Evolutionary conservation across 2,888 invertebrate species (phyloP).

Genomic region (Harpalus rufipes): DNA sequence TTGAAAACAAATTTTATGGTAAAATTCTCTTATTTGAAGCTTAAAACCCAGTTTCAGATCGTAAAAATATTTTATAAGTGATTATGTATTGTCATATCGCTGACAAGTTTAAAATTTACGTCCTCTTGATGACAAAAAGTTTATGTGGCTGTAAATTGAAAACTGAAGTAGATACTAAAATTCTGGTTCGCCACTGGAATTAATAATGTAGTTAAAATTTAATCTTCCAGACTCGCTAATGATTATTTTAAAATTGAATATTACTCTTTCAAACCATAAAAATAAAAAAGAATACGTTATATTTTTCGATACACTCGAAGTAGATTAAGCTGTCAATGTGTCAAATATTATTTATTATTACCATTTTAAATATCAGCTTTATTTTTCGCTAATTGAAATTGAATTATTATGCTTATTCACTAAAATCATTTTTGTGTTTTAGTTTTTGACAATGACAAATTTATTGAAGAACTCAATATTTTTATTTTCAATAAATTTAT

Average conservation of each 20-base stretch:
- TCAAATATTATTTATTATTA: background rate
- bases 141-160: slow-evolving; percentile 49
- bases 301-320: background rate
- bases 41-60: slow-evolving; percentile 44
- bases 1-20: slow-evolving; percentile 31
- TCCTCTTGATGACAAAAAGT: slow-evolving; percentile 48
- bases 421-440: slow-evolving; percentile 14
- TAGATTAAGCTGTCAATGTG: slow-evolving; percentile 14
- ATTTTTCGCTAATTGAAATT: slow-evolving; percentile 5
- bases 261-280: slow-evolving; percentile 5
- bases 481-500: no score
- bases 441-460: slow-evolving; percentile 1
- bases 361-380: background rate
- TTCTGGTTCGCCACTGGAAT: slow-evolving; percentile 43
- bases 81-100: slow-evolving; percentile 48
- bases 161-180: slow-evolving; percentile 49
- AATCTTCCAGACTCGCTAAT: slow-evolving; percentile 20
- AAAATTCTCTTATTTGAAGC: slow-evolving; percentile 37
- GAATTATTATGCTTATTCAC: background rate
- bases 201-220: slow-evolving; percentile 47
- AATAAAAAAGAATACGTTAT: background rate
- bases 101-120: slow-evolving; percentile 47
- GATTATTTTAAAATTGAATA: slow-evolving; percentile 48
- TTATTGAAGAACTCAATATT: no score
- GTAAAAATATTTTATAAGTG: slow-evolving; percentile 53